Evolutionary conservation across 2,797 vertebrate species (phyloP), one percentile per base, ranked within the genome.

Genomic region (Zenarchopterus dispar): DNA sequence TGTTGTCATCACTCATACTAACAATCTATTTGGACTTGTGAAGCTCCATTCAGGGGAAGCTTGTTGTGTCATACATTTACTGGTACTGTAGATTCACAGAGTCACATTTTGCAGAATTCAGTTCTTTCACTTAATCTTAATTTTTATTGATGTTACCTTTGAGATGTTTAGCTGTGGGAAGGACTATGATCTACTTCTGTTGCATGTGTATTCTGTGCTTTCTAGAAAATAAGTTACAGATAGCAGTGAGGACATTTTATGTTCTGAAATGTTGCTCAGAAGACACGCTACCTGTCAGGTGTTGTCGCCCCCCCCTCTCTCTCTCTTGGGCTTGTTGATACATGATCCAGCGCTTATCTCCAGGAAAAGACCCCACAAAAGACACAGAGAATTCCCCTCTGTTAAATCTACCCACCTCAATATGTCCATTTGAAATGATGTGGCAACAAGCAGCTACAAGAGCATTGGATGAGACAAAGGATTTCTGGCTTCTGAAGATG

Each of bases 301-400:
- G 22, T 67, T 67, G 57, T 79, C 88, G 1, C 21, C 47, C 17
- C 4, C 57, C 43, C 7, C 57, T 33, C 49, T 41, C 26, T 45
- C 44, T 64, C 56, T 71, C 51, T 22, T 15, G 66, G 84, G 79
- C 89, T 69, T 91, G 88, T 91, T 86, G 77, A 89, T 82, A 88
- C 87, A 88, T 4, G 85, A 91, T 84, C 78, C 53, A 70, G 77
- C 66, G 62, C 80, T 85, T 77, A 88, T 81, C 70, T 67, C 70
- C 57, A 65, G 75, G 68, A 78, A 63, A 78, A 62, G 11, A 45
- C 59, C 52, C 61, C 49, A 13, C 56, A 48, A 54, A 74, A 76
- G 11, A 16, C 48, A 77, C 67, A 54, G 33, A 42, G 77, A 63
- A 65, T 64, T 49, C 45, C 56, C 31, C 44, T 45, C 52, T 52